Evolutionary conservation across 2,888 invertebrate species (phyloP), one percentile per base, ranked within the genome.

Genomic region (Dorcus parallelipipedus): DNA sequence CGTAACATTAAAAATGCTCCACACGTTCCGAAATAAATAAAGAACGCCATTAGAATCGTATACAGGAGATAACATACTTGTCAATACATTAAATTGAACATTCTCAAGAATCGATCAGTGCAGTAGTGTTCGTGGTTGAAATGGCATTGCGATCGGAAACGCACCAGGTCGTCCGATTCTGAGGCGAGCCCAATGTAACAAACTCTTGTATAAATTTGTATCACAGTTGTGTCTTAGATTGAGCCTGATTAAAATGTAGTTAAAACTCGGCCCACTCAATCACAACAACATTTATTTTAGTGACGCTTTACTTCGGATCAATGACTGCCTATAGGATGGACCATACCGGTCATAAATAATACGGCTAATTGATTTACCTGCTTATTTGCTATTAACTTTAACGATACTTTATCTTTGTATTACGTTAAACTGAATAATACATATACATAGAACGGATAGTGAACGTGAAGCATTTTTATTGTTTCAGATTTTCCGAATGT

Each of bases 161-260:
- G 54, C 49, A 56, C 52, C 60, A 67, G 76, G 67, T 58, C 69
- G 68, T 60, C 52, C 74, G 73, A 69, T 72, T 67, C 67, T 64
- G 71, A 74, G 73, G 69, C 73, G 71, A 74, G 74, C 70, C 74
- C 75, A 71, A 74, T 71, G 73, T 73, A 73, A 74, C 73, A 67
- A 72, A 73, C 73, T 71, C 76, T 77, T 77, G 77, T 78, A 77
- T 76, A 78, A 77, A 78, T 78, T 78, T 77, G 78, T 78, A 77
- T 76, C 75, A 71, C 72, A 67, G 74, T 71, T 73, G 75, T 76
- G 76, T 76, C 73, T 74, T 73, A 76, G 77, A 78, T 77, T 75
- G 75, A 69, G 68, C 65, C 73, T 75, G 77, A 78, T 78, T 78
- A 78, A 77, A 77, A 73, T 72, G 77, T 77, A 74, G 76, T 78